phyloP scores from a whole-genome alignment of 2,797 vertebrate species.

The Melanotaenia boesemani region DNA sequence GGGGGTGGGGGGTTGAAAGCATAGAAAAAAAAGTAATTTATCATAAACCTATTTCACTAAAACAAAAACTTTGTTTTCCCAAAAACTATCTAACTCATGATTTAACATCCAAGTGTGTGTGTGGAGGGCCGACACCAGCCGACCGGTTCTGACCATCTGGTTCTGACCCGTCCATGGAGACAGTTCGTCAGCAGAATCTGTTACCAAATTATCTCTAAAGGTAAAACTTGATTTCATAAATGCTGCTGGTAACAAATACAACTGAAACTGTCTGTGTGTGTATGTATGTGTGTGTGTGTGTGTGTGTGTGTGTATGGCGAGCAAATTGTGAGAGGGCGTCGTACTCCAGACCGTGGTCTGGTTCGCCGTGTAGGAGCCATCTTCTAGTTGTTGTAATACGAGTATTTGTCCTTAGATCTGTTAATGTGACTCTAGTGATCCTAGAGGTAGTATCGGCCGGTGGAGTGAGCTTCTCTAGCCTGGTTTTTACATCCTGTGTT shows the following conservation, averaged over 20 bases:
- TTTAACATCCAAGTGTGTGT: constrained; percentile 74
- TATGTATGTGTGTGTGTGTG: constrained; percentile 26
- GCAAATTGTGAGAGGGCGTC: constrained; percentile 70
- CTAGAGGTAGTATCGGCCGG: constrained; percentile 71
- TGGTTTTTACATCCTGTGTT: constrained; percentile 61
- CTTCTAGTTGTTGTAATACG: constrained; percentile 74
- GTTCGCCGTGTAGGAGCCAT: constrained; percentile 70
- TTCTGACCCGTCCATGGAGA: no score
- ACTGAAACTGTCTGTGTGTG: constrained; percentile 46
- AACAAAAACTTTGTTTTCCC: constrained; percentile 77
- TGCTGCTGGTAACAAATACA: constrained; percentile 73
- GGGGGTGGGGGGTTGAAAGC: constrained; percentile 34
- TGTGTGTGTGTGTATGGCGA: constrained; percentile 54
- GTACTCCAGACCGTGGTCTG: constrained; percentile 62
- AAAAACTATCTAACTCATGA: constrained; percentile 80
- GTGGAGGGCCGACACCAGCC: constrained; percentile 10
- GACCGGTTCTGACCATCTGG: constrained; percentile 30
- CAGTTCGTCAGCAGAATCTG: constrained; percentile 59
- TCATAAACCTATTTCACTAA: constrained; percentile 81
- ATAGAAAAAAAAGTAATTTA: constrained; percentile 81
- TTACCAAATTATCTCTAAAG: constrained; percentile 75
- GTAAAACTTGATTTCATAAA: constrained; percentile 69
- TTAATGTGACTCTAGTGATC: constrained; percentile 73
- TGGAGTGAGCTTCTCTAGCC: constrained; percentile 76
- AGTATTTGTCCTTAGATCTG: constrained; percentile 78